Conservation (phyloP, 1,140 invertebrate genomes). For the Aphidius gifuensis region DNA sequence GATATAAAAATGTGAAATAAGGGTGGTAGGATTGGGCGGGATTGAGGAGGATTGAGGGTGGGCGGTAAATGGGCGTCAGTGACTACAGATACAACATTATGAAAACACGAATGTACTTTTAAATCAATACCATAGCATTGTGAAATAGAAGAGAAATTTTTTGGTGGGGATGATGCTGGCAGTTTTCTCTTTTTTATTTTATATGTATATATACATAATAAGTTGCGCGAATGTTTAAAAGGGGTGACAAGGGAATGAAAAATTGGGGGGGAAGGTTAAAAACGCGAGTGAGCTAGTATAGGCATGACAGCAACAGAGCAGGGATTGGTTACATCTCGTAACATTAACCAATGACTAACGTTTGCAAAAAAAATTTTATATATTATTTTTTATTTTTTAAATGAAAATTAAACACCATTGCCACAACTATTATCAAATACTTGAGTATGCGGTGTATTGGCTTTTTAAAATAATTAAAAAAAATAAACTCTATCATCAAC, state of each 20-base stretch:
- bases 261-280: conserved; percentile 6
- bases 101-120: conserved; percentile 59
- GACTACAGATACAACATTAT: conserved; percentile 55
- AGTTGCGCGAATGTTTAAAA: conserved; percentile 8
- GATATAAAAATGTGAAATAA: too few relatives aligned
- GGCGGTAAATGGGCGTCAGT: conserved; percentile 39
- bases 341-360: conserved; percentile 37
- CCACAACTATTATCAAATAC: conserved; percentile 31
- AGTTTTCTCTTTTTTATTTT: conserved; percentile 22
- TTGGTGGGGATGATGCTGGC: conserved; percentile 33
- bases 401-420: conserved; percentile 12
- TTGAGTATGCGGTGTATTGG: conserved; percentile 22
- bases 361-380: conserved; percentile 33
- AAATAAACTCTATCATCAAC: conserved; percentile 8
- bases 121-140: conserved; percentile 58
- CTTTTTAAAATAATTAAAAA: conserved; percentile 30
- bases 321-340: conserved; percentile 37
- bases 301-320: conserved; percentile 1
- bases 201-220: conserved; percentile 26
- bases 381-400: not conserved
- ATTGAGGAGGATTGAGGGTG: conserved; percentile 32
- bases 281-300: conserved; percentile 7
- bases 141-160: conserved; percentile 37
- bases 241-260: conserved; percentile 24
- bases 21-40: not conserved